A percentile compares a stretch with the other conserved stretches of the same genome.
Evolutionary conservation across 1,140 invertebrate genomes (phyloP).

Genomic region (Diorhabda carinulata): DNA sequence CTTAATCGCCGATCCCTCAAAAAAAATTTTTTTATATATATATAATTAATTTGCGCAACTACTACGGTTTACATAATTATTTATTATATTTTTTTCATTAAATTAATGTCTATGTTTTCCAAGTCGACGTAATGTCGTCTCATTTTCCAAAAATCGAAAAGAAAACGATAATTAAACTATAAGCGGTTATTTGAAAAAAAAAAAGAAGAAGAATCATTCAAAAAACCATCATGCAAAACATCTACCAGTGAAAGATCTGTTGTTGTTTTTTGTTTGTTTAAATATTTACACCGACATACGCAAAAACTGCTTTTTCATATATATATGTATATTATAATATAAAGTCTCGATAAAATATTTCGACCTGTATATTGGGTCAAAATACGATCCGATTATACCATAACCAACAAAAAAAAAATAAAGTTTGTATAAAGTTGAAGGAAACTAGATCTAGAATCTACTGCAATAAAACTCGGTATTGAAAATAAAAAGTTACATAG

Average conservation of each 20-base stretch:
- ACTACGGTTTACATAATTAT: constrained; percentile 46
- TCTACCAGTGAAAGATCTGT: constrained; percentile 37
- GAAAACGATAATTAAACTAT: constrained; percentile 39
- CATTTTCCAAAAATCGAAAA: constrained; percentile 26
- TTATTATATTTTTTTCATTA: constrained; percentile 35
- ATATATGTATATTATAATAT: background rate
- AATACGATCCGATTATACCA: constrained; percentile 27
- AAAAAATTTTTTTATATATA: constrained; percentile 28
- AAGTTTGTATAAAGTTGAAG: constrained; percentile 20
- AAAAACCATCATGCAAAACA: constrained; percentile 42
- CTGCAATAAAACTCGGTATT: constrained; percentile 40
- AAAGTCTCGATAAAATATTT: background rate
- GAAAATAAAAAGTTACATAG: constrained; percentile 39
- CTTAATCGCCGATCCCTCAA: constrained; percentile 45
- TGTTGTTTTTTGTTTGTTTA: constrained; percentile 40
- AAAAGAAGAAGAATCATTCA: background rate
- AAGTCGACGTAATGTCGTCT: background rate
- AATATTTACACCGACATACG: constrained; percentile 28
- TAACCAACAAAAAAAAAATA: constrained; percentile 21
- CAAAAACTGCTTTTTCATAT: constrained; percentile 12
- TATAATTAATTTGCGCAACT: constrained; percentile 35
- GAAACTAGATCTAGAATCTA: constrained; percentile 37
- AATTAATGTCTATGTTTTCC: constrained; percentile 35
- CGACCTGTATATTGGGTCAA: constrained; percentile 29
- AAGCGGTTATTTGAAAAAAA: constrained; percentile 39